Evolutionary conservation across 2,888 invertebrate species (phyloP).

Genomic region (Conistra vaccinii): DNA sequence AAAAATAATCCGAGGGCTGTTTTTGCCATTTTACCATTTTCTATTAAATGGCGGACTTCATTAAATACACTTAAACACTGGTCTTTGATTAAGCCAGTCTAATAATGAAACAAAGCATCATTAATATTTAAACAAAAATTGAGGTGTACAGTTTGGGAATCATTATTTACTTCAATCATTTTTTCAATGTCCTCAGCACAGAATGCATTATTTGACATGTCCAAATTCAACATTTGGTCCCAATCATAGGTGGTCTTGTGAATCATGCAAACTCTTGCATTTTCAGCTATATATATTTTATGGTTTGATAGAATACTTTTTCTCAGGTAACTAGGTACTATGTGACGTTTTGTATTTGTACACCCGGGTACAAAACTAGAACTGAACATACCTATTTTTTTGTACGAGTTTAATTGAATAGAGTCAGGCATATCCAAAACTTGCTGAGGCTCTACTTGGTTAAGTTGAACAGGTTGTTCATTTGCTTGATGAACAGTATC

Average conservation of each 20-base stretch:
- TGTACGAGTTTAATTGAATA: neutral
- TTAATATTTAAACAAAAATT: neutral
- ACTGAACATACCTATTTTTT: slow-evolving; percentile 5
- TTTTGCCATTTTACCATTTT: neutral
- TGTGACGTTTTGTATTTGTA: neutral
- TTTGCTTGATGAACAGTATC: neutral
- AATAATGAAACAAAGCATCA: neutral
- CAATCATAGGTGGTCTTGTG: neutral
- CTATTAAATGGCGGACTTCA: neutral
- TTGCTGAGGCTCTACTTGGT: neutral
- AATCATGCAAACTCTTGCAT: neutral
- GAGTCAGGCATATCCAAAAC: neutral
- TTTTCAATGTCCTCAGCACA: neutral
- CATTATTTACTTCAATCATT: neutral
- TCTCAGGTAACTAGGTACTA: neutral
- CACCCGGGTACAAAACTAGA: slow-evolving; percentile 6
- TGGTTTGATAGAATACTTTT: neutral
- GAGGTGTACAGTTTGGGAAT: neutral
- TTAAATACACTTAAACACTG: neutral
- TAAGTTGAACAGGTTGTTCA: neutral
- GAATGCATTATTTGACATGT: neutral
- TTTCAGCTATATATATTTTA: neutral
- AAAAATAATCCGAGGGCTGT: neutral
- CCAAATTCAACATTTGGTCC: neutral
- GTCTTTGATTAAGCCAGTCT: neutral